phyloP scores from a whole-genome alignment of 1,140 invertebrate genomes.

The Pogonomyrmex californicus region DNA sequence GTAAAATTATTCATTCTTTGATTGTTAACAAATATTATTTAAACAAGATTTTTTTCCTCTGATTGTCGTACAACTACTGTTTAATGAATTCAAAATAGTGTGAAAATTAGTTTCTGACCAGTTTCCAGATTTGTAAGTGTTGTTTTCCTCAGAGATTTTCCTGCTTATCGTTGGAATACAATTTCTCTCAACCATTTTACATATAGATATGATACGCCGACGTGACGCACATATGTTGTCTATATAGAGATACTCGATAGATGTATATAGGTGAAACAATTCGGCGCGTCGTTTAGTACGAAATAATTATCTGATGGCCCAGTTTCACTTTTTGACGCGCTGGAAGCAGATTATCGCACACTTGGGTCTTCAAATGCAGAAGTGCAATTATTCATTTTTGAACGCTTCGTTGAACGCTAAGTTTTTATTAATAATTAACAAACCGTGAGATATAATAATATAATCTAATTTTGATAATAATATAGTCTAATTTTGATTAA shows the following conservation, averaged over 20 bases:
- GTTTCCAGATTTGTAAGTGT: no score
- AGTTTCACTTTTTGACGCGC: constrained; percentile 39
- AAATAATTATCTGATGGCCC: constrained; percentile 37
- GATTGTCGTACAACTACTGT: no score
- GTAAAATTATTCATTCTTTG: no score
- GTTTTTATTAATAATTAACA: neutral
- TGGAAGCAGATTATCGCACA: neutral
- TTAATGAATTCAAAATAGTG: no score
- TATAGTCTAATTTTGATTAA: no score
- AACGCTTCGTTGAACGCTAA: neutral
- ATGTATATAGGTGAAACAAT: constrained; percentile 18
- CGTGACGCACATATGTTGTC: neutral
- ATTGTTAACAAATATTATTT: no score
- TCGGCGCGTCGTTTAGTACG: constrained; percentile 12
- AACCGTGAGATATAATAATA: neutral
- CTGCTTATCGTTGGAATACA: neutral
- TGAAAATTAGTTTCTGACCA: no score
- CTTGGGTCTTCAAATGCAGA: neutral
- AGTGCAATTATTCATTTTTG: neutral
- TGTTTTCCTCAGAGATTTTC: no score
- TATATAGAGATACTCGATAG: constrained; percentile 12
- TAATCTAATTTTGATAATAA: neutral
- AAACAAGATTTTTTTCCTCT: no score
- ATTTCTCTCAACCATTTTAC: constrained; percentile 35
- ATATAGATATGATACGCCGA: neutral